These are phyloP conservation scores for Ceratina australensis DNA, from an alignment of 1,140 invertebrate genomes.

Conservation along the genomic window DNA sequence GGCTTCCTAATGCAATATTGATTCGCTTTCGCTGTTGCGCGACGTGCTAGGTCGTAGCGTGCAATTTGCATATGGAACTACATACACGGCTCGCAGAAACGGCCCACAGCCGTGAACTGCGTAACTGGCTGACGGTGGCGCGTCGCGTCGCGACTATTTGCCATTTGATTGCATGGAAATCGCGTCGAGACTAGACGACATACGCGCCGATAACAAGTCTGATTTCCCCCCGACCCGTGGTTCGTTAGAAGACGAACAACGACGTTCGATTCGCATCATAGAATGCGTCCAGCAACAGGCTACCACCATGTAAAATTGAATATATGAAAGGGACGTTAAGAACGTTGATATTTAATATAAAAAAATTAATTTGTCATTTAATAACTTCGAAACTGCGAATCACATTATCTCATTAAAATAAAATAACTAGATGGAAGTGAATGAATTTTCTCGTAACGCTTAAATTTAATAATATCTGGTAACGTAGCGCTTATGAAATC, in stretches of 20 bases:
- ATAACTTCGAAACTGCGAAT: too few species aligned
- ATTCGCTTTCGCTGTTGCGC: conserved; percentile 55
- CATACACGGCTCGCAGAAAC: conserved; percentile 49
- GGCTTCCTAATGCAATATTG: conserved; percentile 57
- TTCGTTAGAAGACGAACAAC: conserved; percentile 27
- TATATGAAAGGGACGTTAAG: too few species aligned
- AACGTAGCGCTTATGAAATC: too few species aligned
- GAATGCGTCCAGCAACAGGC: too few species aligned
- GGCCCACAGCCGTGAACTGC: conserved; percentile 12
- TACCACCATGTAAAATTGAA: background rate
- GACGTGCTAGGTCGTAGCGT: conserved; percentile 42
- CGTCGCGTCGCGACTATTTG: conserved; percentile 45
- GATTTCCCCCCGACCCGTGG: conserved; percentile 45
- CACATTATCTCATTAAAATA: too few species aligned
- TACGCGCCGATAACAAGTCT: conserved; percentile 51
- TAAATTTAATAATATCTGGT: too few species aligned
- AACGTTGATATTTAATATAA: too few species aligned
- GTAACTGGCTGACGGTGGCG: conserved; percentile 13
- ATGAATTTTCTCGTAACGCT: too few species aligned
- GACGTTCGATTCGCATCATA: background rate
- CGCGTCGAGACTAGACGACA: conserved; percentile 45
- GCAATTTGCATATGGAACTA: conserved; percentile 66
- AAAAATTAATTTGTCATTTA: too few species aligned
- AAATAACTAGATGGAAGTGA: too few species aligned
- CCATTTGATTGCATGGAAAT: conserved; percentile 65